Base-by-base conservation (phyloP, 2,888 invertebrate genomes). In the Nudaria mundana region DNA sequence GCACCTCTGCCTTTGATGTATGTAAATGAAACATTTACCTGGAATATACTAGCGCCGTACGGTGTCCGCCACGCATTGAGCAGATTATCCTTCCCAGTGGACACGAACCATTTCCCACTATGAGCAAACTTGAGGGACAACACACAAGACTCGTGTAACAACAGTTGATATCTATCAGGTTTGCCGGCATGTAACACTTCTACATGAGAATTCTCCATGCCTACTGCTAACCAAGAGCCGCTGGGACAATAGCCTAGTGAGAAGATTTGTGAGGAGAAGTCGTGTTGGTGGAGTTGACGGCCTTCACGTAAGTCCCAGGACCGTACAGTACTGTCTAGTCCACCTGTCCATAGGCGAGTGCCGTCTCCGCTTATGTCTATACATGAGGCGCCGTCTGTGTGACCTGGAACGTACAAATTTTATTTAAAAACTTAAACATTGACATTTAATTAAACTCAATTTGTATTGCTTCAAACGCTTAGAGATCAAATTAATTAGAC, bases 11-110 rank as follows among this genome's bases (percentile, higher is more conserved):
- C n/a, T n/a, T n/a, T n/a, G n/a, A n/a, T n/a, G n/a, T n/a, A n/a
- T n/a, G n/a, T n/a, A n/a, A n/a, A n/a, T n/a, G n/a, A n/a, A n/a
- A n/a, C n/a, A n/a, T n/a, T n/a, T 73, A 97, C 98, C 94, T 98
- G 98, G 92, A 99, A 98, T 91, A 99, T 97, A 71, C 97, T 97
- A 58, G 98, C 98, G 54, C 98, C 98, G 76, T 98, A 98, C 0
- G 99, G 99, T 68, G 98, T 98, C 71, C 98, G 92, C 98, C 98
- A 99, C 24, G 97, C 97, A 82, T 99, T 98, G 38, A 99, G 91
- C 73, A 98, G 90, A 87, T 98, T 98, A 82, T 99, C 99, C 89
- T 98, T 98, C 56, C 98, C 98, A n/a, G 98, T 98, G 53, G 97
- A 97, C 56, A 98, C 97, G 87, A 99, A 99, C 98, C 98, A 99